A percentile compares a stretch with the other conserved stretches of the same genome.
Conservation (phyloP, 2,113 vertebrate genomes). For the Lagopus muta region DNA sequence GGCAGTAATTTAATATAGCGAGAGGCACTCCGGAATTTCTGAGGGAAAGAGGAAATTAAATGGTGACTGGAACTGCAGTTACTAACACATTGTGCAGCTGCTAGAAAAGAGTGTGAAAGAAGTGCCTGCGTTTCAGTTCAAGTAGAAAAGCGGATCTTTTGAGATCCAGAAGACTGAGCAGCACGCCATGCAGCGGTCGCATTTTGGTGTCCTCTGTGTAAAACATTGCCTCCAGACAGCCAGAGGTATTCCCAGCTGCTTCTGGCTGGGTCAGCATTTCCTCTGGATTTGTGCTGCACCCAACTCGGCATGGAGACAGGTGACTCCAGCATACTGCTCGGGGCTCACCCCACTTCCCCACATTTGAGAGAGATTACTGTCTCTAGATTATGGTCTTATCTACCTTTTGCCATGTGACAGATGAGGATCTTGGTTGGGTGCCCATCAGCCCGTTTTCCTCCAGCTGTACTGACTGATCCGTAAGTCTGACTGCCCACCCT, state of each 20-base stretch:
- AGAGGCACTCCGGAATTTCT: constrained; percentile 12
- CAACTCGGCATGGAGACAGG: background rate
- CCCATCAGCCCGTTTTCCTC: background rate
- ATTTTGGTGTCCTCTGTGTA: background rate
- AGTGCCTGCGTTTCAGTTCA: background rate
- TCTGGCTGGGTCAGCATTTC: background rate
- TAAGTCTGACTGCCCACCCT: background rate
- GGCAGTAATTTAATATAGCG: constrained; percentile 59
- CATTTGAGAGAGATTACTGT: background rate
- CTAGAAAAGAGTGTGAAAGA: background rate
- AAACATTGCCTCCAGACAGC: background rate
- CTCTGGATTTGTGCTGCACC: background rate
- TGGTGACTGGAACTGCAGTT: background rate
- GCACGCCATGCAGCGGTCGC: background rate
- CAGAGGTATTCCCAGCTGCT: background rate
- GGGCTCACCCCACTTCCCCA: background rate
- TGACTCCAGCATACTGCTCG: background rate
- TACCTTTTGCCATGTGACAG: background rate
- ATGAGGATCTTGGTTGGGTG: fast-evolving
- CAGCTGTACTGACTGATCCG: background rate
- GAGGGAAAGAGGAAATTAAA: constrained; percentile 16
- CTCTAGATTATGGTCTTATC: background rate
- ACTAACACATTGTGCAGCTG: background rate
- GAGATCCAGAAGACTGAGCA: background rate
- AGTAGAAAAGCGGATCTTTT: background rate